Evolutionary conservation across 2,797 vertebrate genomes (phyloP).

Genomic region (Tragelaphus eurycerus): DNA sequence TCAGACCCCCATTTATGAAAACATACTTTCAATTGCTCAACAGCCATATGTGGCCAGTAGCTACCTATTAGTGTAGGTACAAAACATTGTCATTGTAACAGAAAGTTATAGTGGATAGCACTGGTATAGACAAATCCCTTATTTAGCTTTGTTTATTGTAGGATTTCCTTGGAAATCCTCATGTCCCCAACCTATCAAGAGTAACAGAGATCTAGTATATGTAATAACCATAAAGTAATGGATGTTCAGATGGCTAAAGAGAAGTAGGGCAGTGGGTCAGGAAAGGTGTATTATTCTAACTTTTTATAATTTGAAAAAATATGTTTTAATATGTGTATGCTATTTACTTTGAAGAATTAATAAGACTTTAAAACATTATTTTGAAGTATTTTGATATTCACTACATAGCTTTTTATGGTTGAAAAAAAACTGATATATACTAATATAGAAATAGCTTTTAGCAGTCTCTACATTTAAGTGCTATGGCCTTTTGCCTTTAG

Average conservation of each 20-base stretch:
- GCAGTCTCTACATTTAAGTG: neutral
- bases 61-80: neutral
- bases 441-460: neutral
- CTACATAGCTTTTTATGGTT: neutral
- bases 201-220: neutral
- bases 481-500: neutral
- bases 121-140: neutral
- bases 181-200: neutral
- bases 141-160: neutral
- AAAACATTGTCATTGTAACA: neutral
- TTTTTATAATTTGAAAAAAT: neutral
- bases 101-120: neutral
- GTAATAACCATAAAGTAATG: neutral
- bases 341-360: constrained; percentile 7
- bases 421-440: neutral
- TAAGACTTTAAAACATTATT: neutral
- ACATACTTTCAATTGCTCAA: neutral
- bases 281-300: neutral
- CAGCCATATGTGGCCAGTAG: neutral
- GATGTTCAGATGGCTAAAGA: neutral
- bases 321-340: neutral
- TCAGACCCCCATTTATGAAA: neutral
- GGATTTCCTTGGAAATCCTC: neutral
- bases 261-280: neutral
- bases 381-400: neutral